phyloP scores from a whole-genome alignment of 2,113 vertebrate genomes.

The Dolichallabes microphthalmus region DNA sequence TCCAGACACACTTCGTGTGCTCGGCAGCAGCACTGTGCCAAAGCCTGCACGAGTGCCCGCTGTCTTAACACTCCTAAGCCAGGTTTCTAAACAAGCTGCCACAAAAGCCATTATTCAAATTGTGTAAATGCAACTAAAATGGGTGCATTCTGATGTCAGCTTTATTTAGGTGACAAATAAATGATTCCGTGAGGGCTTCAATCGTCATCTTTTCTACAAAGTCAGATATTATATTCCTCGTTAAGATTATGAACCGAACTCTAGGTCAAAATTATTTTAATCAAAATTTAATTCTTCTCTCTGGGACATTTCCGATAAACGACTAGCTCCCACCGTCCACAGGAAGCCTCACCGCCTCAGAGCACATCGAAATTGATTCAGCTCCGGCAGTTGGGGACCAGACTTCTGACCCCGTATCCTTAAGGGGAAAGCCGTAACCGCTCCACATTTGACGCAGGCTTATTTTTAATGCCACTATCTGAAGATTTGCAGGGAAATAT shows the following conservation, averaged over 20 bases:
- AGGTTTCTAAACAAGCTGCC: conserved; percentile 19
- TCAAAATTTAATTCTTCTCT: neutral
- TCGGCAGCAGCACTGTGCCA: neutral
- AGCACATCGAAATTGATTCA: conserved; percentile 46
- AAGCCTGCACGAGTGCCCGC: conserved; percentile 3
- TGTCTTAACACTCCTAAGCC: neutral
- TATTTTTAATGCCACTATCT: conserved; percentile 55
- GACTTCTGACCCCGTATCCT: conserved; percentile 48
- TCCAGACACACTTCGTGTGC: neutral
- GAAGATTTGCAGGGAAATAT: conserved; percentile 52
- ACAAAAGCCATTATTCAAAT: neutral
- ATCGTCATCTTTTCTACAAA: neutral
- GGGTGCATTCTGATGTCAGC: neutral
- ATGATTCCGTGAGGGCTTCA: neutral
- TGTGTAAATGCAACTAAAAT: conserved; percentile 1
- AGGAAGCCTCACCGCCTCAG: conserved; percentile 50
- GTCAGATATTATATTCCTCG: neutral
- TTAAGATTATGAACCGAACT: neutral
- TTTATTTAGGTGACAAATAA: neutral
- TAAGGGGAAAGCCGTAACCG: conserved; percentile 39
- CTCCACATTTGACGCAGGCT: conserved; percentile 40
- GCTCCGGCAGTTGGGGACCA: conserved; percentile 38
- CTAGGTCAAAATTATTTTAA: neutral
- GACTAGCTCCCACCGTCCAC: conserved; percentile 38
- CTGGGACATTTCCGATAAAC: conserved; percentile 20